Conservation (phyloP, 1,140 invertebrate species). For the Magallana ariakensis region DNA sequence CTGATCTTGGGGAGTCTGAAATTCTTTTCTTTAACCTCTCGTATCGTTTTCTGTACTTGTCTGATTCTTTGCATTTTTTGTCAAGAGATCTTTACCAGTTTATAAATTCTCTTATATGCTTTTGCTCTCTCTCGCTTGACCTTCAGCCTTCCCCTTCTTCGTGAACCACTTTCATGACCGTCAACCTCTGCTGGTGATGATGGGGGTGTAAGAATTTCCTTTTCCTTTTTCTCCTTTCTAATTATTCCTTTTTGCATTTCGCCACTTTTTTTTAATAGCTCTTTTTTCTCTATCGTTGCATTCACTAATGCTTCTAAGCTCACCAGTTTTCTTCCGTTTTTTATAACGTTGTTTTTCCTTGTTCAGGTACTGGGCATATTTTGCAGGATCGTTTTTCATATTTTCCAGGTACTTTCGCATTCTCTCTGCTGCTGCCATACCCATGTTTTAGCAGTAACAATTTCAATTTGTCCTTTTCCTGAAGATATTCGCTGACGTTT, state of each 20-base stretch:
- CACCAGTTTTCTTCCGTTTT: conserved; percentile 10
- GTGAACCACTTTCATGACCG: neutral
- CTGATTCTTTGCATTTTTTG: conserved; percentile 2
- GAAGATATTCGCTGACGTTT: too few relatives aligned
- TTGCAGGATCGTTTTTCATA: conserved; percentile 9
- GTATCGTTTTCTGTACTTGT: conserved; percentile 33
- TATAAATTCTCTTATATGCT: conserved; percentile 11
- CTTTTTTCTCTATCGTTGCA: conserved; percentile 29
- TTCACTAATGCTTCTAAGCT: neutral
- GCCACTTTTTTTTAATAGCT: conserved; percentile 15
- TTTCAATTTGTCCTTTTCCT: neutral
- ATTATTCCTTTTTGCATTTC: conserved; percentile 25
- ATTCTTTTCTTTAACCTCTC: conserved; percentile 7
- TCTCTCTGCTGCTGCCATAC: conserved; percentile 38
- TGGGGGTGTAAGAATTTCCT: neutral
- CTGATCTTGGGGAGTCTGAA: neutral
- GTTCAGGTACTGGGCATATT: conserved; percentile 23
- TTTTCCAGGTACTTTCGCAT: neutral
- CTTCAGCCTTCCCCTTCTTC: conserved; percentile 3
- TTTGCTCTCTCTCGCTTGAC: conserved; percentile 29
- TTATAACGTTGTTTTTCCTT: conserved; percentile 47
- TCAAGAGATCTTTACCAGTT: conserved; percentile 16
- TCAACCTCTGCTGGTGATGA: too few relatives aligned
- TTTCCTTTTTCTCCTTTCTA: conserved; percentile 39
- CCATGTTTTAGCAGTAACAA: neutral